phyloP scores from a whole-genome alignment of 2,797 vertebrate species.

The Tenualosa ilisha region DNA sequence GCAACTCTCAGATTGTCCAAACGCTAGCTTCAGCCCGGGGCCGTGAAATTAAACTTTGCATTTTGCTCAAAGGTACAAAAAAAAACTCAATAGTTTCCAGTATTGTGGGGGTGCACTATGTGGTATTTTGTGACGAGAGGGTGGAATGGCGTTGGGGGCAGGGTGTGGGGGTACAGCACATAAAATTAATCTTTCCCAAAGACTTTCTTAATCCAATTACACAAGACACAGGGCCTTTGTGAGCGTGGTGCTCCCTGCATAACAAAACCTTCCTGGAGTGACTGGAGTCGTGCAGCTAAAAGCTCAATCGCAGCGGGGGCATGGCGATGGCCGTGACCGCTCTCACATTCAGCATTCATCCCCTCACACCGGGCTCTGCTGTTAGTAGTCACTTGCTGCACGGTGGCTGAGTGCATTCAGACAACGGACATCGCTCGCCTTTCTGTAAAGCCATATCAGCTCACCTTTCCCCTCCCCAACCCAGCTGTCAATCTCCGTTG shows the following conservation, averaged over 20 bases:
- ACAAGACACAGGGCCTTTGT: background rate
- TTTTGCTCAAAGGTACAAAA: background rate
- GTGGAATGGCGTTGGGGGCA: background rate
- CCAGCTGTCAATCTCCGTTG: background rate
- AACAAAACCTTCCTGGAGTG: conserved; percentile 7
- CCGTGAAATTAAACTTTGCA: conserved; percentile 6
- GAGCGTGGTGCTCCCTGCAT: background rate
- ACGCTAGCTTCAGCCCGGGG: background rate
- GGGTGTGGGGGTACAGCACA: background rate
- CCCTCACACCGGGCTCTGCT: background rate
- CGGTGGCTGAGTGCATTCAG: background rate
- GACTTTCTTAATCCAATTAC: conserved; percentile 25
- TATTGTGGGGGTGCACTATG: background rate
- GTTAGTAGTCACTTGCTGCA: background rate
- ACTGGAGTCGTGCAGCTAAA: background rate
- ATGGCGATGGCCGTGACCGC: background rate
- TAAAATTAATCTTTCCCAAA: conserved; percentile 8
- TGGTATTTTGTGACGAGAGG: background rate
- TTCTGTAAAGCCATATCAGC: background rate
- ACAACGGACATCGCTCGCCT: background rate
- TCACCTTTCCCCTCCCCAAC: background rate
- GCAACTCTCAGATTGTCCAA: conserved; percentile 5
- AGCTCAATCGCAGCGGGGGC: background rate
- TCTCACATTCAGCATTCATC: background rate
- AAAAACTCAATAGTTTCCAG: background rate